phyloP scores from a whole-genome alignment of 2,797 vertebrate species.

The Brotula barbata region DNA sequence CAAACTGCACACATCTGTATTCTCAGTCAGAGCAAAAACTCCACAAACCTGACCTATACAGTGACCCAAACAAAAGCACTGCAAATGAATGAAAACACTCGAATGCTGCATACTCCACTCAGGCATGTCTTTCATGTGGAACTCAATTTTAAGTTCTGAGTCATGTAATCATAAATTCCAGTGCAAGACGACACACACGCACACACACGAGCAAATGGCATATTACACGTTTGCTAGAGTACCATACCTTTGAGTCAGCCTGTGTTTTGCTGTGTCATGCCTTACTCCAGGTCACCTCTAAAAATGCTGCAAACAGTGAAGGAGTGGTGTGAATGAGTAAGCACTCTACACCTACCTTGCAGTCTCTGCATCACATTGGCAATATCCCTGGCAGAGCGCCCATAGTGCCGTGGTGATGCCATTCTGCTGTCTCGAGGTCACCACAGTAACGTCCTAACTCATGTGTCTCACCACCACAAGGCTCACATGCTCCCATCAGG shows the following conservation, averaged over 20 bases:
- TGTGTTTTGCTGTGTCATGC: slow-evolving; percentile 74
- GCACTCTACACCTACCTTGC: slow-evolving; percentile 87
- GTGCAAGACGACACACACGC: neutral
- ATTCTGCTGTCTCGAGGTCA: slow-evolving; percentile 71
- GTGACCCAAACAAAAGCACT: slow-evolving; percentile 20
- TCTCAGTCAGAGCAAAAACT: slow-evolving; percentile 9
- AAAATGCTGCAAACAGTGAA: slow-evolving; percentile 58
- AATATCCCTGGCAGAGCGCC: slow-evolving; percentile 85
- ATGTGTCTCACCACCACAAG: slow-evolving; percentile 38
- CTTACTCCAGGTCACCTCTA: slow-evolving; percentile 74
- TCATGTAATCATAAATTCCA: slow-evolving; percentile 21
- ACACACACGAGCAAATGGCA: neutral
- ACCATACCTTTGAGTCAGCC: slow-evolving; percentile 8
- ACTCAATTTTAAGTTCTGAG: too few relatives aligned
- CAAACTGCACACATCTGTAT: slow-evolving; percentile 1
- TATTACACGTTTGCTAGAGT: neutral
- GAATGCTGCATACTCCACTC: too few relatives aligned
- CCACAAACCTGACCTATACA: slow-evolving; percentile 19
- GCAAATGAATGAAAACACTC: slow-evolving; percentile 4
- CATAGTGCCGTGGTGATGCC: slow-evolving; percentile 83
- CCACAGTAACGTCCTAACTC: slow-evolving; percentile 46
- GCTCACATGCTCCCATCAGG: slow-evolving; percentile 39
- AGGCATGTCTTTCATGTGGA: too few relatives aligned
- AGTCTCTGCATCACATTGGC: slow-evolving; percentile 94
- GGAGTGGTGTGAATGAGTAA: slow-evolving; percentile 66